A percentile compares a stretch with the other conserved stretches of the same genome.
Conservation (phyloP, 2,888 invertebrate genomes). For the Junonia oenone region DNA sequence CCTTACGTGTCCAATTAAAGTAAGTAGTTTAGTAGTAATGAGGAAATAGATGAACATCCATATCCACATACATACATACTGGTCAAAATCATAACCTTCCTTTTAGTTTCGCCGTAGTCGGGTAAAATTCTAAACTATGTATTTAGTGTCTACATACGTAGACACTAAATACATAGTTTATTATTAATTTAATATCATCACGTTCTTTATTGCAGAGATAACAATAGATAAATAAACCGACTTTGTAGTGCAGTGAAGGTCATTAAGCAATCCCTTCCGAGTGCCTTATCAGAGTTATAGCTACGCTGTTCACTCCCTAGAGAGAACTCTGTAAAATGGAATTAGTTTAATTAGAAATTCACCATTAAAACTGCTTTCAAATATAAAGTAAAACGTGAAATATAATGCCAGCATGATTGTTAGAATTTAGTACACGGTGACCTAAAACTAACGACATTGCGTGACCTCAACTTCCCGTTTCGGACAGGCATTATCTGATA, state of each 20-base stretch:
- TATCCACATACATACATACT: too few relatives aligned
- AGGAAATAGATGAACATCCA: too few relatives aligned
- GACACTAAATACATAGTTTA: too few relatives aligned
- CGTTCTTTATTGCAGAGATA: background rate
- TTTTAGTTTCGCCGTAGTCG: too few relatives aligned
- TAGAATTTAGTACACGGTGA: conserved; percentile 11
- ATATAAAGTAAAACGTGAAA: background rate
- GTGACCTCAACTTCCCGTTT: conserved; percentile 28
- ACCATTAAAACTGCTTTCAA: background rate
- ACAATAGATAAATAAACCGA: background rate
- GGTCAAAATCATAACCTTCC: too few relatives aligned
- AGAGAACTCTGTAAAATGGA: background rate
- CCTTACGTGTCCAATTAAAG: too few relatives aligned
- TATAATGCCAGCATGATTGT: background rate
- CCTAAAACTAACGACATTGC: conserved; percentile 21
- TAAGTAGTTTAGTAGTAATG: too few relatives aligned
- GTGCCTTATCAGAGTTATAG: background rate
- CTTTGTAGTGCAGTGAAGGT: background rate
- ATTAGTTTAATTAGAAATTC: background rate
- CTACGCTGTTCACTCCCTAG: background rate
- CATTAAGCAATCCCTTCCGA: conserved; percentile 1
- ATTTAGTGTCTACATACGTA: too few relatives aligned
- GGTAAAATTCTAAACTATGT: too few relatives aligned
- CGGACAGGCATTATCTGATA: conserved; percentile 24
- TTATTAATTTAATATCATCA: background rate